Conservation (phyloP, 2,888 invertebrate genomes). For the Crepidodera aurea region DNA sequence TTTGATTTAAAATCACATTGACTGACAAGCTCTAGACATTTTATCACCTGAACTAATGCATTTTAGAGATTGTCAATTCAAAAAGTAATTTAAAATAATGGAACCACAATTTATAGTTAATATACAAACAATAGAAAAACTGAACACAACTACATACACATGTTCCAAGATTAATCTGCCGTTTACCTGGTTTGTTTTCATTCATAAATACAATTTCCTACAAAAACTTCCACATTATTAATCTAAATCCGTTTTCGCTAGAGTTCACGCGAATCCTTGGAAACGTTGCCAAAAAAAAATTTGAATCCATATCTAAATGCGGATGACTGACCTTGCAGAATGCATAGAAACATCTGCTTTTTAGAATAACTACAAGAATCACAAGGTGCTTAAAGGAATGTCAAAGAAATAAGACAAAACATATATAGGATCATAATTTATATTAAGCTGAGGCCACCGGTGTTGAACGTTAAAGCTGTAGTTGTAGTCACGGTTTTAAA, state of each 20-base stretch:
- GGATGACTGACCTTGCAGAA: conserved; percentile 53
- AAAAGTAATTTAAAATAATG: too few species aligned
- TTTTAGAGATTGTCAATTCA: too few species aligned
- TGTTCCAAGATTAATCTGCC: not conserved
- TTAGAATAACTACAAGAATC: conserved; percentile 21
- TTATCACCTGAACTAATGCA: too few species aligned
- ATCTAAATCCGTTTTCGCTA: conserved; percentile 31
- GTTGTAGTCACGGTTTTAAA: not conserved
- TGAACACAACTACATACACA: too few species aligned
- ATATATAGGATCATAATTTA: conserved; percentile 21
- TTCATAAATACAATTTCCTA: conserved; percentile 6
- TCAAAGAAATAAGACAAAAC: conserved; percentile 26
- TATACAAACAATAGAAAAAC: too few species aligned
- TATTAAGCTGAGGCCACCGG: conserved; percentile 18
- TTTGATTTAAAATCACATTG: too few species aligned
- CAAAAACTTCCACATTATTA: conserved; percentile 28
- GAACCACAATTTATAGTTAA: too few species aligned
- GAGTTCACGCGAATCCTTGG: conserved; percentile 50
- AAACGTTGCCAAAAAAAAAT: conserved; percentile 56
- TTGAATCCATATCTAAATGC: conserved; percentile 54
- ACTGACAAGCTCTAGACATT: too few species aligned
- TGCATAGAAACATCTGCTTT: conserved; percentile 56
- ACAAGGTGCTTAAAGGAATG: conserved; percentile 24
- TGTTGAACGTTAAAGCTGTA: not conserved
- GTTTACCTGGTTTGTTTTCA: conserved; percentile 17